A percentile compares a stretch with the other conserved stretches of the same genome.
These are phyloP conservation scores for Rhinogobio ventralis DNA, from an alignment of 2,797 vertebrate species.

Conservation along the genomic window DNA sequence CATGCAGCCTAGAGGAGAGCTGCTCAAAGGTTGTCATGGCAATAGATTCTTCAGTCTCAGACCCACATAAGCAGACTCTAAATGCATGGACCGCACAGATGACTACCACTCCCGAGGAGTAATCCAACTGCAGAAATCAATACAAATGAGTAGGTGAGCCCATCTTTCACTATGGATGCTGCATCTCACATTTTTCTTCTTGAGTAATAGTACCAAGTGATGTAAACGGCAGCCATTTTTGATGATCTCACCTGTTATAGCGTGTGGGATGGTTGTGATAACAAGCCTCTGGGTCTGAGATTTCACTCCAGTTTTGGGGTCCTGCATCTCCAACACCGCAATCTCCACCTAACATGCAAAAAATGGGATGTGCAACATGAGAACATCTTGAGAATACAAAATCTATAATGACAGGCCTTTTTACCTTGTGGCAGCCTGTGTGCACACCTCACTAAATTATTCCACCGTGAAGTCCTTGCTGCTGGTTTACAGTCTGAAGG, in stretches of 20 bases:
- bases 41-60: slow-evolving; percentile 65
- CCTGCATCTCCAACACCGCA: slow-evolving; percentile 94
- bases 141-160: slow-evolving; percentile 14
- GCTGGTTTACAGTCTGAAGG: slow-evolving; percentile 47
- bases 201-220: not conserved
- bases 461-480: slow-evolving; percentile 35
- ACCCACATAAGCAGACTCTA: slow-evolving; percentile 53
- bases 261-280: slow-evolving; percentile 89
- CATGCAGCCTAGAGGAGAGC: slow-evolving; percentile 41
- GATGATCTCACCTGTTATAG: slow-evolving; percentile 83
- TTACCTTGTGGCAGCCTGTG: not conserved
- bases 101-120: slow-evolving; percentile 43
- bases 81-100: slow-evolving; percentile 50
- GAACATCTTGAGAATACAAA: not conserved
- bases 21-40: slow-evolving; percentile 69
- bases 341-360: slow-evolving; percentile 82
- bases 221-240: not conserved
- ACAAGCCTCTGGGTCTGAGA: slow-evolving; percentile 88
- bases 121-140: slow-evolving; percentile 42
- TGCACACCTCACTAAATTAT: slow-evolving; percentile 24
- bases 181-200: not conserved
- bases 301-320: slow-evolving; percentile 85
- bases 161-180: not conserved
- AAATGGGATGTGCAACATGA: not conserved
- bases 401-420: not conserved